These are phyloP conservation scores for silkworm (Bombyx mori) DNA, from an alignment of 1,140 invertebrate genomes.

Conservation along the genomic window DNA sequence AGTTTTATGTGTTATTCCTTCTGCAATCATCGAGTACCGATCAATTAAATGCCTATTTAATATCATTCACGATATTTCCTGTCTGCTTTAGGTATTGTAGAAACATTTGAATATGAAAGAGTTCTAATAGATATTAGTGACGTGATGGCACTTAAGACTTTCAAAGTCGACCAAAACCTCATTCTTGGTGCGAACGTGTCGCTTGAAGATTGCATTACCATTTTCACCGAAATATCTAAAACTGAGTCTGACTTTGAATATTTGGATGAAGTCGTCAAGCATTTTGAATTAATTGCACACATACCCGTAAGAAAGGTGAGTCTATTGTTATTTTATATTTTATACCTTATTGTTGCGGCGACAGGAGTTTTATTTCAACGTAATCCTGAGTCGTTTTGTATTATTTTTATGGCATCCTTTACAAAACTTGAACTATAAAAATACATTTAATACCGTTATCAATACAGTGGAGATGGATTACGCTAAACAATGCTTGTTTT, in stretches of 20 bases:
- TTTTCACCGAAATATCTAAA: slow-evolving; percentile 71
- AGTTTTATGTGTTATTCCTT: too few relatives aligned
- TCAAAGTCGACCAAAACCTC: slow-evolving; percentile 68
- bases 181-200: slow-evolving; percentile 76
- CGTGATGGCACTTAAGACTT: slow-evolving; percentile 74
- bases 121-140: slow-evolving; percentile 81
- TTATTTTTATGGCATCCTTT: too few relatives aligned
- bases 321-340: not conserved
- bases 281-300: slow-evolving; percentile 75
- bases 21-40: too few relatives aligned
- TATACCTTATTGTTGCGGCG: slow-evolving; percentile 39
- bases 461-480: too few relatives aligned
- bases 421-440: too few relatives aligned
- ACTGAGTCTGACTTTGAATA: slow-evolving; percentile 62
- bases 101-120: slow-evolving; percentile 39
- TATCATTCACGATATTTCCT: too few relatives aligned
- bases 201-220: slow-evolving; percentile 74
- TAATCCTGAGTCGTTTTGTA: too few relatives aligned
- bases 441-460: too few relatives aligned
- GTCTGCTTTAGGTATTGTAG: slow-evolving; percentile 42
- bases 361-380: too few relatives aligned
- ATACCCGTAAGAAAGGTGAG: slow-evolving; percentile 75
- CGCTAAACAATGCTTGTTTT: too few relatives aligned
- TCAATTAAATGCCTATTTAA: too few relatives aligned
- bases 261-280: slow-evolving; percentile 46